Evolutionary conservation across 2,888 invertebrate species (phyloP), one percentile per base, ranked within the genome.

Genomic region (Ernsta delagoae): DNA sequence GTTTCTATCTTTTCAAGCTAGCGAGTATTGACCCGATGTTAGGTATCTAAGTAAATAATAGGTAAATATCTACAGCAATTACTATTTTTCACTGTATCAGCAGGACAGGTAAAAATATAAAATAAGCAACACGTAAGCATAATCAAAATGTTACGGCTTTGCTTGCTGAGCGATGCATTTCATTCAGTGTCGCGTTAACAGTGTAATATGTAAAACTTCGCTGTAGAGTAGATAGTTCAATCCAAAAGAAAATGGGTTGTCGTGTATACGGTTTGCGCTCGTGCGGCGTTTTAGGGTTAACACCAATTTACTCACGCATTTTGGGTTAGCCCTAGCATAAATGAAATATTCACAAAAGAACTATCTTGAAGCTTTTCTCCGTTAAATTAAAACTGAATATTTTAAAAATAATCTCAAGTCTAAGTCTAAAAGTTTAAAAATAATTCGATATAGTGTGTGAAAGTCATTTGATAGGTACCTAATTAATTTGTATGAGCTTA

Each of bases 191-290:
- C 36, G 57, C 16, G 36, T 48, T 57, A 43, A 65, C 34, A 48
- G 45, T 39, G 50, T 53, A 53, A 62, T 31, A 31, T 31, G 62
- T 50, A 36, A 53, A 53, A 12, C 53, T 39, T 62, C 62, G 36
- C 36, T 36, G 39, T 68, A 70, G 65, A 69, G 31, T 31, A 31
- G 31, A 31, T 71, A 64, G 69, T 70, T 67, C 59, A 66, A 70
- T 70, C 65, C 71, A 67, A 65, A 68, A 66, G 71, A 73, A 73
- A 74, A 71, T 72, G 75, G 76, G 79, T 79, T 79, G 72, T 74
- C 70, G 53, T 56, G 56, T 48, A 61, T 54, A 60, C 69, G 57
- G 65, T 61, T 60, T 66, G 45, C 48, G 41, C 59, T 60, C 67
- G 67, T 67, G 67, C 61, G 31, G 56, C 31, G 12, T 31, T 31